Base-by-base conservation (phyloP, 2,888 invertebrate species). In the Cerastis leucographa region DNA sequence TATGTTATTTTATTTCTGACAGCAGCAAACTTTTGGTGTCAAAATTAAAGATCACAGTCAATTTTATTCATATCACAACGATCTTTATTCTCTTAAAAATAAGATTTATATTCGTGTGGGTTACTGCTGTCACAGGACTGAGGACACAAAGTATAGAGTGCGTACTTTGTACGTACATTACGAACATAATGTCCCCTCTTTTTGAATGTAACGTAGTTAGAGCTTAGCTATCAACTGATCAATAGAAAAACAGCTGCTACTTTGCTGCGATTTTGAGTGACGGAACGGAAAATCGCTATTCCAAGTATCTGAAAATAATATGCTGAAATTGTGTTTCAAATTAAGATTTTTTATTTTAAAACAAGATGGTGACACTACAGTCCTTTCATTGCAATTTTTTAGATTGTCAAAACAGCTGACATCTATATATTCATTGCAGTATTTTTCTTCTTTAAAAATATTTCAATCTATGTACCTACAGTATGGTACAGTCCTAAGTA, bases 221-320 rank as follows among this genome's bases (percentile, higher is more conserved):
- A 11, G 22, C 22, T 46, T 78, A 14, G 6, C 42, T 78, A 68
- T 68, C 76, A 78, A 69, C 76, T 76, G 76, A 78, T 69, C 42
- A 44, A 49, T 44, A 49, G 54, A 9, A 19, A 9, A 40, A 46
- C 44, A 46, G 44, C 44, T 49, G 19, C 35, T 35, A 35, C 35
- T 7, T 19, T 49, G 49, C 49, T 7, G 2, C 19, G 1, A 49
- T 49, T 49, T 19, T 1, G 2, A 56, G 56, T 14, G 25, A n/a
- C n/a, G n/a, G n/a, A 56, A 14, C 14, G 2, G 0, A 25, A 35
- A 54, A 54, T 25, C 9, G 35, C 35, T 66, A 49, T 66, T 14
- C 49, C 19, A 7, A 61, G 61, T 2, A 42, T 14, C 25, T 25
- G 8, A 6, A 56, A 56, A 25, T 51, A 46, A 17, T 44, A 14